These are phyloP conservation scores for Torymus tubicola DNA, from an alignment of 2,888 invertebrate genomes.

Conservation along the genomic window DNA sequence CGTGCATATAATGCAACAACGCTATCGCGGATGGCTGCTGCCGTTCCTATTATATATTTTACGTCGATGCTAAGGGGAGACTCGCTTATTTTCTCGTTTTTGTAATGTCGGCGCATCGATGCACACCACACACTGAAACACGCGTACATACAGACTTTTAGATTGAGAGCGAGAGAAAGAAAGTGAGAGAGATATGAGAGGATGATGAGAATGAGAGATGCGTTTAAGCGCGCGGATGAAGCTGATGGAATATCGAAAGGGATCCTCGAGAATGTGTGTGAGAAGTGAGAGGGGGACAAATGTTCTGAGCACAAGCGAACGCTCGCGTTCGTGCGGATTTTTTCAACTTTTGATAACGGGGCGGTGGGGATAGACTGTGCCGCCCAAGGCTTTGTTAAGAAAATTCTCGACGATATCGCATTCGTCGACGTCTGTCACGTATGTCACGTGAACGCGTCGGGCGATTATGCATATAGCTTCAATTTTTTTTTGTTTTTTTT, in stretches of 20 bases:
- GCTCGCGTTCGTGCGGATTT: constrained; percentile 23
- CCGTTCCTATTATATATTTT: too few relatives aligned
- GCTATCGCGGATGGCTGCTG: background rate
- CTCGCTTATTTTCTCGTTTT: too few relatives aligned
- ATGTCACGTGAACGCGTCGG: background rate
- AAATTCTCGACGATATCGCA: constrained; percentile 35
- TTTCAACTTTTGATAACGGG: constrained; percentile 46
- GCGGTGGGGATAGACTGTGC: too few relatives aligned
- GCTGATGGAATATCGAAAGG: too few relatives aligned
- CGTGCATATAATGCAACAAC: background rate
- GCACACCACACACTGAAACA: too few relatives aligned
- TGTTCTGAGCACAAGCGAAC: constrained; percentile 42
- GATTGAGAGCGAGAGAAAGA: too few relatives aligned
- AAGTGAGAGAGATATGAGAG: too few relatives aligned
- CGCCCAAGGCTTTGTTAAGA: constrained; percentile 32
- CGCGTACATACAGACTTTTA: too few relatives aligned
- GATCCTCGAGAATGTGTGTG: background rate
- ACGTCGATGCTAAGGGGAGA: too few relatives aligned
- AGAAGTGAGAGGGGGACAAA: constrained; percentile 6
- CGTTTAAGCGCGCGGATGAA: background rate
- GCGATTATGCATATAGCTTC: constrained; percentile 32
- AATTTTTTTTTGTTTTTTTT: constrained; percentile 14
- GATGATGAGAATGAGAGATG: too few relatives aligned
- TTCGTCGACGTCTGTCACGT: background rate
- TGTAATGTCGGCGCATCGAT: too few relatives aligned